Evolutionary conservation across 2,888 invertebrate genomes (phyloP).

Genomic region (Frankliniella fusca): DNA sequence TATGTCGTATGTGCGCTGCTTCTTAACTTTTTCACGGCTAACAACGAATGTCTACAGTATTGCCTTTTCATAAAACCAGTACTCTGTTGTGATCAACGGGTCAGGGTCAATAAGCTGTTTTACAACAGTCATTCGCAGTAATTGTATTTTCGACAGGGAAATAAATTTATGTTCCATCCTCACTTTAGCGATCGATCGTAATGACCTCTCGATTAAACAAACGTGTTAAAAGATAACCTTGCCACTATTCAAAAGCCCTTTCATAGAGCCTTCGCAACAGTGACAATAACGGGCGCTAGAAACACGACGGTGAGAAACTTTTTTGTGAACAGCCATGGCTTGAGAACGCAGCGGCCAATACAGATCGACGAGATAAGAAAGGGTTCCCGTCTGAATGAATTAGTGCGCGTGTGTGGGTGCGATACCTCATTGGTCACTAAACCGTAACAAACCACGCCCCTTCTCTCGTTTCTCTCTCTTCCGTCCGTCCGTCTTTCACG

Average conservation of each 20-base stretch:
- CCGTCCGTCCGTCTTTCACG: not conserved
- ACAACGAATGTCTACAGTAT: too few species aligned
- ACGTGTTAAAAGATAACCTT: not conserved
- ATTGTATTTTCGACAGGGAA: too few species aligned
- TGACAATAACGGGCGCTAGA: not conserved
- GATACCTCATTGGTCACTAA: slow-evolving; percentile 24
- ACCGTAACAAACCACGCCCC: slow-evolving; percentile 20
- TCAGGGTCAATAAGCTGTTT: too few species aligned
- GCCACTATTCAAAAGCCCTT: not conserved
- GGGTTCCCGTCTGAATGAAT: slow-evolving; percentile 24
- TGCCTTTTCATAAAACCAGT: too few species aligned
- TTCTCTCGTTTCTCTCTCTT: not conserved
- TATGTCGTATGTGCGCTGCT: too few species aligned
- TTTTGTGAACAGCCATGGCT: not conserved
- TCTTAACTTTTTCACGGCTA: too few species aligned
- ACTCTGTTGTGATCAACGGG: too few species aligned
- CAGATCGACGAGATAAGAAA: slow-evolving; percentile 11
- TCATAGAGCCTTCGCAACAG: too few species aligned
- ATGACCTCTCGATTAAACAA: too few species aligned
- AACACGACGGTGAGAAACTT: slow-evolving; percentile 4
- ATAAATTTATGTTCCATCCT: too few species aligned
- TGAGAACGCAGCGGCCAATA: not conserved
- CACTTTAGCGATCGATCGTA: too few species aligned
- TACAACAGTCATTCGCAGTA: too few species aligned
- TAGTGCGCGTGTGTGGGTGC: slow-evolving; percentile 18